phyloP scores from a whole-genome alignment of 2,888 invertebrate species.

The Acrobeloides nanus region DNA sequence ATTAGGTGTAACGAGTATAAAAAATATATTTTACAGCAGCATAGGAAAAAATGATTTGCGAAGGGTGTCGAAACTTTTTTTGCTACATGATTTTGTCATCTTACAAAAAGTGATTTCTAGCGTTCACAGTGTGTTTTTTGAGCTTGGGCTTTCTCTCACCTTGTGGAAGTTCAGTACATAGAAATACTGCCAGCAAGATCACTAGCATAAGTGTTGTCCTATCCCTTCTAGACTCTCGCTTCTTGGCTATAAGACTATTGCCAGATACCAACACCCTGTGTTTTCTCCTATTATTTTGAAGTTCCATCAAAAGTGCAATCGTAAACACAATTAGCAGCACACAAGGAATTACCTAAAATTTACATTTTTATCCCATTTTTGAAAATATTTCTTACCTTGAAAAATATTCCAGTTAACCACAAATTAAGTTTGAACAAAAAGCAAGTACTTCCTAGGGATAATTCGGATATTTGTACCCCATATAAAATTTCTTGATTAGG shows the following conservation, averaged over 20 bases:
- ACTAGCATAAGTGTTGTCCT: constrained; percentile 63
- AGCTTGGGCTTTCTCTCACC: too few relatives aligned
- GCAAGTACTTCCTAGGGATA: constrained; percentile 33
- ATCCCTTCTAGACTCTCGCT: constrained; percentile 22
- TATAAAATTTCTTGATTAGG: constrained; percentile 20
- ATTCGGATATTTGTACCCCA: constrained; percentile 33
- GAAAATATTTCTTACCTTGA: too few relatives aligned
- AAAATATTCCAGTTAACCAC: constrained; percentile 50
- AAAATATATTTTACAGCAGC: too few relatives aligned
- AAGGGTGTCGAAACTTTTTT: not conserved
- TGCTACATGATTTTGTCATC: too few relatives aligned
- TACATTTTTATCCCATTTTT: too few relatives aligned
- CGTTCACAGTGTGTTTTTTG: too few relatives aligned
- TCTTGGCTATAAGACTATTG: constrained; percentile 19
- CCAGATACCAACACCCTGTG: constrained; percentile 30
- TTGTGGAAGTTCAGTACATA: constrained; percentile 68
- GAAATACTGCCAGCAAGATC: constrained; percentile 69
- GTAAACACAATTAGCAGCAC: constrained; percentile 35
- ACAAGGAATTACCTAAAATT: constrained; percentile 35
- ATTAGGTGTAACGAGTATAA: too few relatives aligned
- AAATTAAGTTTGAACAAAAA: constrained; percentile 45
- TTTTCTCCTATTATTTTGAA: constrained; percentile 23
- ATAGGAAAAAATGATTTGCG: too few relatives aligned
- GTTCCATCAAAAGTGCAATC: constrained; percentile 29
- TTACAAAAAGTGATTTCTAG: too few relatives aligned